Evolutionary conservation across 2,888 invertebrate genomes (phyloP).

Genomic region (Scaptomyza parva): DNA sequence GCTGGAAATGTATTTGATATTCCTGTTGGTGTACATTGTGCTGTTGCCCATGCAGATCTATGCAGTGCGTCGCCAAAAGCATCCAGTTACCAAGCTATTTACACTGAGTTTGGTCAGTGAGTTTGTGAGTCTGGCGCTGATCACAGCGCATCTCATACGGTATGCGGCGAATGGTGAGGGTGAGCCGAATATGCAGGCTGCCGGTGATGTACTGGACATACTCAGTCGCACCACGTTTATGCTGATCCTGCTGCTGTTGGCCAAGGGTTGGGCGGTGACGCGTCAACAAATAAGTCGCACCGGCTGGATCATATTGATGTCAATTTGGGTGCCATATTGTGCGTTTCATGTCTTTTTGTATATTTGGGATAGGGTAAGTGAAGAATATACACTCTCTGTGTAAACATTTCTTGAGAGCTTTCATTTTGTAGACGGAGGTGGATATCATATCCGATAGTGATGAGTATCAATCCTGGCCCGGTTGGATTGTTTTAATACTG

Average conservation of each 20-base stretch:
- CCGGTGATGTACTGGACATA: constrained; percentile 96
- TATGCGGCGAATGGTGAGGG: constrained; percentile 97
- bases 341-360: constrained; percentile 96
- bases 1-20: constrained; percentile 94
- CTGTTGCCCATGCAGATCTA: constrained; percentile 95
- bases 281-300: constrained; percentile 95
- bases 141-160: constrained; percentile 94
- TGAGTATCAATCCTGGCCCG: constrained; percentile 99
- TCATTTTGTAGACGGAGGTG: constrained; percentile 92
- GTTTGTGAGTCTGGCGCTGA: constrained; percentile 93
- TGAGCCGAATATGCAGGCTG: constrained; percentile 91
- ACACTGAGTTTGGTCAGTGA: constrained; percentile 94
- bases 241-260: constrained; percentile 94
- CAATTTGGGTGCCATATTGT: constrained; percentile 96
- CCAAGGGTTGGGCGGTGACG: constrained; percentile 99
- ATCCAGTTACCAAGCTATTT: constrained; percentile 95
- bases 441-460: constrained; percentile 98
- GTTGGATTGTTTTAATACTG: constrained; percentile 95
- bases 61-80: constrained; percentile 94
- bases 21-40: constrained; percentile 93
- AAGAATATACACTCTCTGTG: too few relatives aligned
- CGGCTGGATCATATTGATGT: constrained; percentile 86
- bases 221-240: constrained; percentile 97
- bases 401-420: not conserved
- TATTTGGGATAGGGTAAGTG: constrained; percentile 96